Evolutionary conservation across 2,113 vertebrate species (phyloP), one percentile per base, ranked within the genome.

Genomic region (Pogonocichla stellata): DNA sequence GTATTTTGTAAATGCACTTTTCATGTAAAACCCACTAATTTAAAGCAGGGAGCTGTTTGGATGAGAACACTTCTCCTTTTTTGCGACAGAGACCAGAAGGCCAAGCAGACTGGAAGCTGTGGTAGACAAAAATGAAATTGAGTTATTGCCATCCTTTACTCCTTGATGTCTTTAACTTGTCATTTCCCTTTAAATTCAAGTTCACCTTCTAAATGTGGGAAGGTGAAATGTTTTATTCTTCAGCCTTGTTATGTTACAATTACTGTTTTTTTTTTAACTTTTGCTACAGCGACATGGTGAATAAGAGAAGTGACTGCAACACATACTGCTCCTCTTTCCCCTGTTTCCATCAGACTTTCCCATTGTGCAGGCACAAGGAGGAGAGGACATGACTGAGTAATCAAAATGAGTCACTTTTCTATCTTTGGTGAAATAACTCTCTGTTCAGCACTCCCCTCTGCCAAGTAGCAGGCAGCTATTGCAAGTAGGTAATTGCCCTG

Each of bases 391-490:
- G 93, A 86, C 92, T 94, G 93, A 95, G 82, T 90, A 96, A 96
- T 93, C 95, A 88, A 96, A 96, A 95, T 94, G 96, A 96, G 88
- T 95, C 95, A 95, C 90, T 96, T 97, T 95, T 95, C 94, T 95
- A 92, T 97, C 90, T 95, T 91, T 85, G 95, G 73, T 94, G 91
- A 95, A 96, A 94, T 92, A 95, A 96, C 80, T 85, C 93, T 88
- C 94, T 96, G 93, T 96, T 96, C 92, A 95, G 91, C 94, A 84
- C 33, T 96, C 86, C 60, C 74, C 54, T 88, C 77, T 95, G 96
- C 90, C 92, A 95, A 95, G 94, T 18, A 89, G 80, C 75, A 96
- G 87, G 95, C 90, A 93, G 91, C 88, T 86, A 93, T 86, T 93
- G 84, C 89, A 90, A 92, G 89, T 75, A 91, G 92, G 93, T 96